These are phyloP conservation scores for Aphis craccivora DNA, from an alignment of 1,140 invertebrate genomes.

Conservation along the genomic window DNA sequence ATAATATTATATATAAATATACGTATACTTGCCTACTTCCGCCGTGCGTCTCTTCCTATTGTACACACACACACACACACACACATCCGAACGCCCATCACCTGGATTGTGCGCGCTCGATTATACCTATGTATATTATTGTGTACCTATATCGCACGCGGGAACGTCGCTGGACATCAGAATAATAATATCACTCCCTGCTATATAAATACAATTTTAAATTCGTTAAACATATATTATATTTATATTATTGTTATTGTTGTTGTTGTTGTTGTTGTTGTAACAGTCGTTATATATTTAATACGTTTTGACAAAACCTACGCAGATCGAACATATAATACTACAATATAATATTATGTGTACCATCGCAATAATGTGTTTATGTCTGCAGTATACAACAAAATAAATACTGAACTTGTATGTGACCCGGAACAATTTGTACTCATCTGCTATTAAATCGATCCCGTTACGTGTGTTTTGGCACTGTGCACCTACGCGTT, in stretches of 20 bases:
- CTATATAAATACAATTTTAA: slow-evolving; percentile 12
- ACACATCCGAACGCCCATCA: background rate
- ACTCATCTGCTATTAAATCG: background rate
- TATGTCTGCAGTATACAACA: background rate
- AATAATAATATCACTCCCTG: background rate
- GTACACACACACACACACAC: background rate
- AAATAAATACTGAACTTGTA: background rate
- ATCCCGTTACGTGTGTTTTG: background rate
- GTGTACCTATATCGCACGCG: background rate
- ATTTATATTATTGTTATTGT: background rate
- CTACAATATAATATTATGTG: background rate
- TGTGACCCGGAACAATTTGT: background rate
- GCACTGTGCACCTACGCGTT: background rate
- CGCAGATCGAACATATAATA: background rate
- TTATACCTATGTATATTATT: too few species aligned
- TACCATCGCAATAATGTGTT: background rate
- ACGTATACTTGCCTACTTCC: background rate
- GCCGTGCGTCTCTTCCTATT: slow-evolving; percentile 12
- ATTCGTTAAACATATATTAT: slow-evolving; percentile 14
- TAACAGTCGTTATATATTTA: background rate
- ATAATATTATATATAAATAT: background rate
- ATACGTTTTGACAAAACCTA: slow-evolving; percentile 5
- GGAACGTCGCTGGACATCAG: background rate
- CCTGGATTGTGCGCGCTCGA: background rate
- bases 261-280: background rate